Base-by-base conservation (phyloP, 2,113 vertebrate genomes). In the Empidonax traillii region DNA sequence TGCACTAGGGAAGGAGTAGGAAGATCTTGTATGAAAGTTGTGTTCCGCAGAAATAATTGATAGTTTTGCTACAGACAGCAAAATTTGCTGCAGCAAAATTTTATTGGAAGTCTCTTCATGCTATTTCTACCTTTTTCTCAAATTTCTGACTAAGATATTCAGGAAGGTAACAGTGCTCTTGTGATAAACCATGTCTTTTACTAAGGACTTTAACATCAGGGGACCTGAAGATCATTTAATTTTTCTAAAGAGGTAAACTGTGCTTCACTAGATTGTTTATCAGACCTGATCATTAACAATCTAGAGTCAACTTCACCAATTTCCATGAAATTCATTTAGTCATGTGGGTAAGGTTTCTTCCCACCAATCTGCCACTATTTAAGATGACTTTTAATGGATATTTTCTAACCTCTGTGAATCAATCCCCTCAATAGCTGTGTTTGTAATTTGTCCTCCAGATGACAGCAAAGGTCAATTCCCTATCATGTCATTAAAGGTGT, bases 401-500 rank as follows among this genome's bases (percentile, higher is more conserved):
- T 63, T 55, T 43, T 74, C 12, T 62, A 72, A 69, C 47, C 55
- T 83, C 85, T 92, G 83, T n/a, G 41, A 37, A 87, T 43, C 19
- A 78, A 89, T 62, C 39, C 22, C n/a, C 79, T 91, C 90, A 83
- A 73, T 89, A 39, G 30, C 8, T 96, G 75, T 62, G 84, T 78
- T 87, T 86, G 63, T 76, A 78, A 83, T 77, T 66, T 81, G 61
- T 69, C 87, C 92, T 97, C 91, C 55, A 94, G 58, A 93, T 95
- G 79, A 96, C 71, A 93, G 55, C 83, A 62, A 92, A 97, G 96
- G 87, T 93, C 96, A 97, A 81, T 90, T 92, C 94, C 93, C 88
- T 46, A 79, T 96, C 91, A 95, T 92, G 91, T 97, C 91, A 97
- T 97, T 97, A 97, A 97, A 97, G 61, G 47, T 91, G 87, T 78